Base-by-base conservation (phyloP, 53 echinoderm and acorn worm genomes). In the Holothuria scabra region DNA sequence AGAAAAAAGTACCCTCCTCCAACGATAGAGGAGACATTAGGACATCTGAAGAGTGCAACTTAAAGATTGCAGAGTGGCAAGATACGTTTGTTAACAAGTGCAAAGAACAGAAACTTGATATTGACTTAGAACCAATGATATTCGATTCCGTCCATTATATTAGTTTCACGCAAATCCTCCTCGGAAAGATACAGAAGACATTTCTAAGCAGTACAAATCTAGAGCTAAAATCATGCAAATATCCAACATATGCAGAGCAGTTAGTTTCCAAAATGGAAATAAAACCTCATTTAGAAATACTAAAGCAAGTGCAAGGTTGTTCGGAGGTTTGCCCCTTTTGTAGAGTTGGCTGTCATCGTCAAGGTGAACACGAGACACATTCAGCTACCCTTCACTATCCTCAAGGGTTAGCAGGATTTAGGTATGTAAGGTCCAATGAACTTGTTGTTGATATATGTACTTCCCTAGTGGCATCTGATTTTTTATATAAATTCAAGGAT, bases 291-390 rank as follows among this genome's bases (percentile, higher is more conserved):
- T 7, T 8, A 7, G n/a, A 29, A n/a, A 68, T 68, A 16, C 20
- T 68, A 19, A 48, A 75, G 5, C 75, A 48, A 22, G 4, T 75
- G 2, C n/a, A 75, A 24, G 49, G 75, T 48, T 75, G 75, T 44
- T 22, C 41, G 12, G 46, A 75, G 24, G 55, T 24, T 23, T 75
- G 75, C 48, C 75, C 75, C 2, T 75, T 75, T 28, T 75, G 75
- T 55, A 75, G 55, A 75, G 75, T 48, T 46, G 44, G 24, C 21
- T 75, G 75, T 25, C 49, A 46, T 14, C 21, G 35, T 12, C 52
- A 75, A 75, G 75, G 75, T 9, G 24, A 24, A 25, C n/a, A 29
- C 8, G 5, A 8, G 2, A 44, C 5, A 12, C 75, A 75, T 29
- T 6, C 41, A 24, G 75, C 75, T 24, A 46, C 11, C 5, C 26